Evolutionary conservation across 2,113 vertebrate species (phyloP).

Genomic region (Phalacrocorax carbo): DNA sequence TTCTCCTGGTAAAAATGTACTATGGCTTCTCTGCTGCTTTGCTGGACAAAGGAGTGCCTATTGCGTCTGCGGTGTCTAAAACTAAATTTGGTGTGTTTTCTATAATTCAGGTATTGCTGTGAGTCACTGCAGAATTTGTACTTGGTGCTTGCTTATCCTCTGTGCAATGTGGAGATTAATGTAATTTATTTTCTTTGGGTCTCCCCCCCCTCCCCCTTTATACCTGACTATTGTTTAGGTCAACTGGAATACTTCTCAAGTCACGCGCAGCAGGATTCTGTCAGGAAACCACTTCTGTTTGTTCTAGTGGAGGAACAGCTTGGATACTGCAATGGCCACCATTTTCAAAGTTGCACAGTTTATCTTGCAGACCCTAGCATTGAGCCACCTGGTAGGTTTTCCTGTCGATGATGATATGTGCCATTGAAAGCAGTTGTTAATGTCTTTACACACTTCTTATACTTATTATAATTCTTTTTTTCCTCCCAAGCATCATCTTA

Average conservation of each 20-base stretch:
- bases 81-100: background rate
- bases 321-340: conserved; percentile 26
- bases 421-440: background rate
- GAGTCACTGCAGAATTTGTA: background rate
- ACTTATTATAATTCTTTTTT: background rate
- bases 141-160: background rate
- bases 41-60: background rate
- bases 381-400: conserved; percentile 21
- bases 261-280: background rate
- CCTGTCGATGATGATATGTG: background rate
- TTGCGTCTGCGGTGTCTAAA: background rate
- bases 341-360: background rate
- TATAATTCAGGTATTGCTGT: background rate
- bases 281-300: background rate
- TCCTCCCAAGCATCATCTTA: conserved; percentile 59
- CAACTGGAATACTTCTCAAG: conserved; percentile 11
- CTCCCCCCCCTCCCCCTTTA: background rate
- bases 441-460: background rate
- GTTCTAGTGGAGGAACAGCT: background rate
- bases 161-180: rapidly evolving
- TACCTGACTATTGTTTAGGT: background rate
- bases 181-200: background rate
- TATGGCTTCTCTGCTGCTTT: background rate
- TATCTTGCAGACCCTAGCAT: background rate
- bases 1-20: background rate